phyloP scores from a whole-genome alignment of 1,140 invertebrate genomes.

The Magallana gigas region DNA sequence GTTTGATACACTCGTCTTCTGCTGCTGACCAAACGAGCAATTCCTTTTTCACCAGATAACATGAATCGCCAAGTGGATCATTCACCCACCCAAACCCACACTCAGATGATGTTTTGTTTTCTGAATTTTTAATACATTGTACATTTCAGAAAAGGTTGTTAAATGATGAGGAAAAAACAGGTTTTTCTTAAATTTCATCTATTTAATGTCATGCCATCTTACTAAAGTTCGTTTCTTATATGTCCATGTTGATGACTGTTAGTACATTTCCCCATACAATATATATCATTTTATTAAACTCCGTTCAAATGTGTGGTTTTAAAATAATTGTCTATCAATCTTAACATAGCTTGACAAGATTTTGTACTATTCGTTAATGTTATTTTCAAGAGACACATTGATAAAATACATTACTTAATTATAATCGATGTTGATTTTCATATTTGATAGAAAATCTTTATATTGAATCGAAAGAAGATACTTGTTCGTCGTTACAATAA shows the following conservation, averaged over 20 bases:
- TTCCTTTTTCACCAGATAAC: conserved; percentile 14
- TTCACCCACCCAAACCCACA: background rate
- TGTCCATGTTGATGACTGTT: too few species aligned
- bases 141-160: background rate
- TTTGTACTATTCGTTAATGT: background rate
- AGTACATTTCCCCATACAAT: too few species aligned
- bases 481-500: background rate
- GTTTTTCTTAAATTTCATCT: background rate
- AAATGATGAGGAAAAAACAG: background rate
- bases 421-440: background rate
- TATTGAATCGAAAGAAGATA: background rate
- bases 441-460: background rate
- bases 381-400: background rate
- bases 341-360: background rate
- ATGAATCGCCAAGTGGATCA: background rate
- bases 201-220: background rate
- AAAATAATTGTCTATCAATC: too few species aligned
- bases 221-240: background rate
- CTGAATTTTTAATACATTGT: background rate
- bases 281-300: too few species aligned
- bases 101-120: background rate
- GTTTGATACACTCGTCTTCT: background rate
- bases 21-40: background rate
- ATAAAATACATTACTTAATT: background rate
- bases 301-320: too few species aligned